Conservation (phyloP, 2,113 vertebrate genomes). For the Pterophyllum scalare region DNA sequence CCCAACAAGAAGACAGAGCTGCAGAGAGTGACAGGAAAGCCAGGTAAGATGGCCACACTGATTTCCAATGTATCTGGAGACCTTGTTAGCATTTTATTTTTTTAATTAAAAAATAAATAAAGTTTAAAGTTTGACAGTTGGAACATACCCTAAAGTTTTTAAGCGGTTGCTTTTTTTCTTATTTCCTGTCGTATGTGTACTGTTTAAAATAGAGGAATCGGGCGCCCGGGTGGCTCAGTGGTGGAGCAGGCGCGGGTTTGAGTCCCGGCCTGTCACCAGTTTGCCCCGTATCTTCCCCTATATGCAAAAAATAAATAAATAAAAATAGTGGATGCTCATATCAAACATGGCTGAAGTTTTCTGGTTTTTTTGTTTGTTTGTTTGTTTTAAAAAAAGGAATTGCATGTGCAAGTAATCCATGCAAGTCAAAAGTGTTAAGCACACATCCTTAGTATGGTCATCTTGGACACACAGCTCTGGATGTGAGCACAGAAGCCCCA, state of each 20-base stretch:
- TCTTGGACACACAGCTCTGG: neutral
- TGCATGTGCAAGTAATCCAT: neutral
- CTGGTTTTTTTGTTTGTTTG: too few species aligned
- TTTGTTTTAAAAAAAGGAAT: too few species aligned
- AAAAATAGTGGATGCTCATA: neutral
- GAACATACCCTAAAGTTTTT: neutral
- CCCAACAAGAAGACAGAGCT: slow-evolving; percentile 51
- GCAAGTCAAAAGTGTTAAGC: neutral
- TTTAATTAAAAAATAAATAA: too few species aligned
- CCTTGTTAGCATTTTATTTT: too few species aligned
- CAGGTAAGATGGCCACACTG: slow-evolving; percentile 37
- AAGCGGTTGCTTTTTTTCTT: neutral
- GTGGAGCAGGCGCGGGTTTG: too few species aligned
- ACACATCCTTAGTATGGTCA: neutral
- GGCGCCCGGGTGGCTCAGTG: too few species aligned
- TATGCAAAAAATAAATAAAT: too few species aligned
- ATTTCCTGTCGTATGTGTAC: too few species aligned
- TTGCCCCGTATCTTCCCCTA: too few species aligned
- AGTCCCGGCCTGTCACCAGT: too few species aligned
- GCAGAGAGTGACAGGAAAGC: slow-evolving; percentile 39
- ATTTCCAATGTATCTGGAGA: neutral
- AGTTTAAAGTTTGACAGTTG: neutral
- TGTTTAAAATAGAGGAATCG: neutral
- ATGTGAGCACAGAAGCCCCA: neutral
- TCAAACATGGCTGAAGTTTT: neutral